Base-by-base conservation (phyloP, 2,113 vertebrate species). In the Seriola quinqueradiata region DNA sequence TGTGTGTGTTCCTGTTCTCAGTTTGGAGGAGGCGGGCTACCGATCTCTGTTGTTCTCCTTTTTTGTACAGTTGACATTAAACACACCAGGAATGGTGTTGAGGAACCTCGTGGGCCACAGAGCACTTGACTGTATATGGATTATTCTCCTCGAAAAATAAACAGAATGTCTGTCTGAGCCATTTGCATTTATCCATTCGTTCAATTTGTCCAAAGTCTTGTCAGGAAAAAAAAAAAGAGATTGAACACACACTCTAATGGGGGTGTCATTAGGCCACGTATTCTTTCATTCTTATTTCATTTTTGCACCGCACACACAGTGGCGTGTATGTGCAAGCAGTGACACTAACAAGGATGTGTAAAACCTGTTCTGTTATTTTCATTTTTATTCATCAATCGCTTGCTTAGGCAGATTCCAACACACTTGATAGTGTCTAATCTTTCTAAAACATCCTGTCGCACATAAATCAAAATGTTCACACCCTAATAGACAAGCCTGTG, bases 1-100 rank as follows among this genome's bases (percentile, higher is more conserved):
- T 65, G 65, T 38, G 64, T 69, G 60, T 2, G 52, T 44, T 25
- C 23, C 9, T 5, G 25, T 80, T 44, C 28, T 63, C 36, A 4
- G 38, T 76, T 40, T 48, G 72, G 32, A 75, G 32, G 61, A 79
- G 34, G 52, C 8, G 2, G 44, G 73, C 38, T 14, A 1, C 23
- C 52, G 46, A 48, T 70, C 46, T 75, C 21, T 21, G 1, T 57
- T 23, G 36, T 77, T 84, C 21, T 79, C 36, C 40, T 77, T 78
- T 67, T 83, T 86, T 84, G 75, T 84, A 72, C 71, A 84, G 72
- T 28, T n/a, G 68, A 81, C 13, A 3, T 75, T 34, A 52, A 75
- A 83, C 34, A 58, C 60, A 58, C 7, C 42, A 32, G 17, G 14
- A 19, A 36, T 2, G 50, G 23, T 32, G 23, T 8, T 44, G 59